Evolutionary conservation across 1,140 invertebrate genomes (phyloP).

Genomic region (Drosophila suzukii): DNA sequence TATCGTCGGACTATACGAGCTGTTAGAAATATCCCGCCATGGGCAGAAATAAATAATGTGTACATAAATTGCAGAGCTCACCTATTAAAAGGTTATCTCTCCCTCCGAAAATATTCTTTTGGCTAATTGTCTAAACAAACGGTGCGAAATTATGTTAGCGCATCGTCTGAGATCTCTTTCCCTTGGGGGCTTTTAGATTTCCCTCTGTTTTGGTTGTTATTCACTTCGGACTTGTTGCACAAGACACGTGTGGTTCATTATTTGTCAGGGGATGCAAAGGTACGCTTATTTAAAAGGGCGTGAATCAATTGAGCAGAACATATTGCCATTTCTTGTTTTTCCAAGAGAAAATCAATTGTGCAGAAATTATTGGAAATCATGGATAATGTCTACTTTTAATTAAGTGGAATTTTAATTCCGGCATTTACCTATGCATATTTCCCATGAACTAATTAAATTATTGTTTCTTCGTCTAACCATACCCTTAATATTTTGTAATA

Average conservation of each 20-base stretch:
- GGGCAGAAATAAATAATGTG: slow-evolving; percentile 56
- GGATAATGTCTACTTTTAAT: neutral
- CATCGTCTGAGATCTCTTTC: slow-evolving; percentile 10
- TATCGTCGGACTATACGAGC: slow-evolving; percentile 48
- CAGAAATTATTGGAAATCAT: neutral
- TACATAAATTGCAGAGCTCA: slow-evolving; percentile 52
- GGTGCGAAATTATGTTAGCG: slow-evolving; percentile 54
- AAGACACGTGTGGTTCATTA: slow-evolving; percentile 13
- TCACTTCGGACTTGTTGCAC: slow-evolving; percentile 15
- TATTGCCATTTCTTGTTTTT: neutral
- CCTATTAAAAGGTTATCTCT: slow-evolving; percentile 59
- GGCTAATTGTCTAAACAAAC: slow-evolving; percentile 62
- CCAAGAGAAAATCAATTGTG: neutral
- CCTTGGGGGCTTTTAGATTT: slow-evolving; percentile 4
- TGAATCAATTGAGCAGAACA: neutral
- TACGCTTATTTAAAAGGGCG: neutral
- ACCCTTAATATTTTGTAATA: too few relatives aligned
- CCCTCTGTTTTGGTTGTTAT: slow-evolving; percentile 1
- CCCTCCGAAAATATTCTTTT: slow-evolving; percentile 27
- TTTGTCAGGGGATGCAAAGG: neutral
- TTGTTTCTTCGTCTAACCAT: too few relatives aligned
- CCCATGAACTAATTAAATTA: too few relatives aligned
- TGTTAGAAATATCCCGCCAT: slow-evolving; percentile 52
- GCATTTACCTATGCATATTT: neutral
- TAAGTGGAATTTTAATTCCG: neutral